These are phyloP conservation scores for Diaphora mendica DNA, from an alignment of 2,888 invertebrate species.

Conservation along the genomic window DNA sequence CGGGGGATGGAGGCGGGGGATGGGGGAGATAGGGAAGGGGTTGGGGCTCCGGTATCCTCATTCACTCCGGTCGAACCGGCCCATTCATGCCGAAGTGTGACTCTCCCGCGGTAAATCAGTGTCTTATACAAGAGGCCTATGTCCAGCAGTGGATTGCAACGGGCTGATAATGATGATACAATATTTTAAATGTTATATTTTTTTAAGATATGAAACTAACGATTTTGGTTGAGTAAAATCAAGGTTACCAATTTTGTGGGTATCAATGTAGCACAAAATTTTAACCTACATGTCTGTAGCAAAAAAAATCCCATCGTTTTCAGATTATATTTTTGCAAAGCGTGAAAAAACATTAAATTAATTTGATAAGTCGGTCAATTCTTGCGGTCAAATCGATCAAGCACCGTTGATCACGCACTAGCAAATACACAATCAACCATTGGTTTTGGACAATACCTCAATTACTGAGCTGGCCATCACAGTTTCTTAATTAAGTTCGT, in stretches of 20 bases:
- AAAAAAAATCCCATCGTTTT: background rate
- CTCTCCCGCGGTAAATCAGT: no score
- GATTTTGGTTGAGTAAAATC: background rate
- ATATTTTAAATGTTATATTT: background rate
- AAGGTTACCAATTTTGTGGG: background rate
- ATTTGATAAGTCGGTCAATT: conserved; percentile 11
- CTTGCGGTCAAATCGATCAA: conserved; percentile 30
- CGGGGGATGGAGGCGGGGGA: no score
- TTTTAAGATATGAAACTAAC: background rate
- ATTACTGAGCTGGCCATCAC: conserved; percentile 20
- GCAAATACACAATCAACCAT: conserved; percentile 33
- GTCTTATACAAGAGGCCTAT: background rate
- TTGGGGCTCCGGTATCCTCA: no score
- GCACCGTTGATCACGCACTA: conserved; percentile 32
- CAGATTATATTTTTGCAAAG: background rate
- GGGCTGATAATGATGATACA: background rate
- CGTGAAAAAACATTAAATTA: background rate
- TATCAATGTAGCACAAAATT: background rate
- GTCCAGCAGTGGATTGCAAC: no score
- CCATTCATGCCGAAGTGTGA: no score
- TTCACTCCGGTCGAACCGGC: no score
- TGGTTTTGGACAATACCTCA: conserved; percentile 26
- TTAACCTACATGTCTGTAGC: background rate
- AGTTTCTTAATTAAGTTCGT: conserved; percentile 15
- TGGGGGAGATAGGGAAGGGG: no score